These are phyloP conservation scores for Andrena chrysosceles DNA, from an alignment of 2,888 invertebrate species.

Conservation along the genomic window DNA sequence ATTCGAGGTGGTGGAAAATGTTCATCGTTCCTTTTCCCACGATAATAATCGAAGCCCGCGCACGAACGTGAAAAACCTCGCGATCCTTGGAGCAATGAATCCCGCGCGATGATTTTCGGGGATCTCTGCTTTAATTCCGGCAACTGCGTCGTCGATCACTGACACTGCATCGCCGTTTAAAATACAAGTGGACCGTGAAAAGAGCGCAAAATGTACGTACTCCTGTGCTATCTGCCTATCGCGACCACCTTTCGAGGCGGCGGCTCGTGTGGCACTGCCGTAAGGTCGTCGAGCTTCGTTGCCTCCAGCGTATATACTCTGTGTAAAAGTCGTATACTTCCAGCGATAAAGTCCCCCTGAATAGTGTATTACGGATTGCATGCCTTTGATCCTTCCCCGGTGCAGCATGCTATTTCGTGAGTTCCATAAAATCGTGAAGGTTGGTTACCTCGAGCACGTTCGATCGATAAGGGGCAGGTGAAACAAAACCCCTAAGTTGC, in stretches of 20 bases:
- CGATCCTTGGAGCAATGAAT: neutral
- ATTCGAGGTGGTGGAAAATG: neutral
- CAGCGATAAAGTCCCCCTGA: conserved; percentile 33
- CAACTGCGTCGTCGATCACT: neutral
- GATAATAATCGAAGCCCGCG: neutral
- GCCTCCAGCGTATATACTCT: conserved; percentile 43
- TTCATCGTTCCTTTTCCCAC: neutral
- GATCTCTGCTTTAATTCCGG: neutral
- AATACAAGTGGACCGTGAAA: conserved; percentile 20
- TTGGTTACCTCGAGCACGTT: conserved; percentile 39
- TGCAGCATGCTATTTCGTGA: conserved; percentile 25
- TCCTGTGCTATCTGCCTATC: conserved; percentile 52
- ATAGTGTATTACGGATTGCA: conserved; percentile 38
- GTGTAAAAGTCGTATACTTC: conserved; percentile 56
- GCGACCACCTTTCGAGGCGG: conserved; percentile 64
- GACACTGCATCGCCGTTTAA: conserved; percentile 24
- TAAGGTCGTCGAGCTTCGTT: conserved; percentile 70
- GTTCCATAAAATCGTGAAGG: conserved; percentile 50
- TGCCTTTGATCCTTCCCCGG: conserved; percentile 35
- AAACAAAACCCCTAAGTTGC: conserved; percentile 16
- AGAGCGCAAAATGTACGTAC: conserved; percentile 3
- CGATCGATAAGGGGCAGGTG: conserved; percentile 45
- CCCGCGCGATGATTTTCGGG: neutral
- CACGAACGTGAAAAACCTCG: neutral
- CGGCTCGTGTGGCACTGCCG: conserved; percentile 64